Conservation (phyloP, 2,797 vertebrate species). For the Coreius guichenoti region DNA sequence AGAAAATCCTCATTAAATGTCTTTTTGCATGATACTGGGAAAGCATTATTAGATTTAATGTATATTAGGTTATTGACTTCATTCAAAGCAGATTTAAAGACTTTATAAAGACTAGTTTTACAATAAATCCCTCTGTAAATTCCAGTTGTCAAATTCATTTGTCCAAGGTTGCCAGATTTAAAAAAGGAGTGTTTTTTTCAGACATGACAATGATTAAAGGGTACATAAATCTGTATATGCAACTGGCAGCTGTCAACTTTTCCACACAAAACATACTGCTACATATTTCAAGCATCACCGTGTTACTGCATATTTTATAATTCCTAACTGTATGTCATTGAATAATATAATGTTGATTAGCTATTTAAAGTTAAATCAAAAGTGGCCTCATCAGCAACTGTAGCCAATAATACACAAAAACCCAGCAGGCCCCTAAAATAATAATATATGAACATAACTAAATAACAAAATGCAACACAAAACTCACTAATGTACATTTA, state of each 20-base stretch:
- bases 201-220: not conserved
- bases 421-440: not conserved
- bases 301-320: not conserved
- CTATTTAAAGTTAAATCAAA: not conserved
- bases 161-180: not conserved
- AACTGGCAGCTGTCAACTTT: not conserved
- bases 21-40: not conserved
- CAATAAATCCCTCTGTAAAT: slow-evolving; percentile 23
- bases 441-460: not conserved
- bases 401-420: not conserved
- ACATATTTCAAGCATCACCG: not conserved
- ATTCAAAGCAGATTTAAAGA: not conserved
- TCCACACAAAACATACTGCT: not conserved
- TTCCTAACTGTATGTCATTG: not conserved
- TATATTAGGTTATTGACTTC: not conserved
- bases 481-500: not conserved
- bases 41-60: not conserved
- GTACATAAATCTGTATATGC: not conserved
- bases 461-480: not conserved
- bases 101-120: not conserved
- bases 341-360: not conserved
- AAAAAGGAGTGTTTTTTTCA: not conserved
- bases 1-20: not conserved
- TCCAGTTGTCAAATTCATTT: not conserved
- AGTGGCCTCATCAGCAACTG: not conserved